Base-by-base conservation (phyloP, 2,888 invertebrate species). In the Helleia helle region DNA sequence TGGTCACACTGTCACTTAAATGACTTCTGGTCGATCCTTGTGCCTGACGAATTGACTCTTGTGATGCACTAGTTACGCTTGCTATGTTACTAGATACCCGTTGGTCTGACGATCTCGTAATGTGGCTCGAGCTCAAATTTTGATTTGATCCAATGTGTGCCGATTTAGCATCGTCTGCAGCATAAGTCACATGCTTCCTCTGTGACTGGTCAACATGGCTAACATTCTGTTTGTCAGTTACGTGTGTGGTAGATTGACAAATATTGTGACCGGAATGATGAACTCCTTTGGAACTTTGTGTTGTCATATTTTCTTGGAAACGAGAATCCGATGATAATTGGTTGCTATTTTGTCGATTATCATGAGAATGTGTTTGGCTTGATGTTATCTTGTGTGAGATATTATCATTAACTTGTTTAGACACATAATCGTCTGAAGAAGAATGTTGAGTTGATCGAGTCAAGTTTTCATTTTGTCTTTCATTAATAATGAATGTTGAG, bases 1-100 rank as follows among this genome's bases (percentile, higher is more conserved):
- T 73, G 25, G 87, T 81, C 11, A 84, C 81, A 49, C 58, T 83
- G 59, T 65, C 87, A 51, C 69, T 86, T 51, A 69, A 62, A 55
- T 70, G 86, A 60, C 54, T 85, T 62, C 68, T 79, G 51, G 62
- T 80, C 48, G 55, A 59, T 43, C 65, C 68, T 53, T 77, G 69
- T 12, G 62, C 50, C 4, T 70, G 65, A 41, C 74, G 72, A 38
- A 52, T 59, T 48, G 64, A 34, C 43, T 18, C 30, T 38, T 15
- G 42, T 26, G 31, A 42, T 1, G 12, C 24, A 40, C 40, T 43
- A 4, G 41, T 41, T 6, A 17, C 17, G 24, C 12, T 30, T 8
- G 25, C 25, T 31, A 17, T 25, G 31, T 25, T 34, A 17, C 34
- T 18, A 7, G 34, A 34, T 7, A 34, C 18, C 18, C 22, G 34